Conservation (phyloP, 2,113 vertebrate species). For the Nycticebus coucang region DNA sequence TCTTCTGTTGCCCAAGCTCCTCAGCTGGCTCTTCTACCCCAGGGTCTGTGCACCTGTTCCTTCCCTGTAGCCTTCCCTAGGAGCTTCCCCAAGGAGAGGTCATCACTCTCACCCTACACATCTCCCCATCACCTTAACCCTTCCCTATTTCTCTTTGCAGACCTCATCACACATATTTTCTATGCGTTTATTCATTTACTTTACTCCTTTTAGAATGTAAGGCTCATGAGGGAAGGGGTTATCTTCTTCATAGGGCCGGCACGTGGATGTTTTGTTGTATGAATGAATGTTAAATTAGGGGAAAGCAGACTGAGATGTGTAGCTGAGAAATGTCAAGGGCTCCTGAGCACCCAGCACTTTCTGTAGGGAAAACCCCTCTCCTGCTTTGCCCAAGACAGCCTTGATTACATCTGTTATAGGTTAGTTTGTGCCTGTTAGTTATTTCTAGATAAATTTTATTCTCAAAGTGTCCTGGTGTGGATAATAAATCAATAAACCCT, state of each 20-base stretch:
- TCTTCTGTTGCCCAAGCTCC: not conserved
- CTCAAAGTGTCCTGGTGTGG: not conserved
- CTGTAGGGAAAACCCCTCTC: not conserved
- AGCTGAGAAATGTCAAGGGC: not conserved
- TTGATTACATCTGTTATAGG: not conserved
- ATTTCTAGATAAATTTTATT: slow-evolving; percentile 22
- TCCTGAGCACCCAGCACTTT: not conserved
- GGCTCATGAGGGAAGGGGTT: not conserved
- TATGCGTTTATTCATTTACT: not conserved
- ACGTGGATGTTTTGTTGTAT: not conserved
- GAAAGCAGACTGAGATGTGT: not conserved
- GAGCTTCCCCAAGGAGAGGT: not conserved
- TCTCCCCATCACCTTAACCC: too few relatives aligned
- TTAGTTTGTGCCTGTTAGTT: not conserved
- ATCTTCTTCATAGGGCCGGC: not conserved
- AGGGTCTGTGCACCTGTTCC: not conserved
- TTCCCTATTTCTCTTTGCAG: not conserved
- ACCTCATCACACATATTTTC: not conserved
- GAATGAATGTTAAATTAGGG: not conserved
- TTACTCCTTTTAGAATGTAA: not conserved
- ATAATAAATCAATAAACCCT: not conserved
- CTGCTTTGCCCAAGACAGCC: not conserved
- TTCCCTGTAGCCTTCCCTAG: not conserved
- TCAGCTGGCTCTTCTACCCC: not conserved
- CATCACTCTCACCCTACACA: not conserved